A percentile compares a stretch with the other conserved stretches of the same genome.
phyloP scores from a whole-genome alignment of 2,888 invertebrate genomes.

The Heliconius charithonia region DNA sequence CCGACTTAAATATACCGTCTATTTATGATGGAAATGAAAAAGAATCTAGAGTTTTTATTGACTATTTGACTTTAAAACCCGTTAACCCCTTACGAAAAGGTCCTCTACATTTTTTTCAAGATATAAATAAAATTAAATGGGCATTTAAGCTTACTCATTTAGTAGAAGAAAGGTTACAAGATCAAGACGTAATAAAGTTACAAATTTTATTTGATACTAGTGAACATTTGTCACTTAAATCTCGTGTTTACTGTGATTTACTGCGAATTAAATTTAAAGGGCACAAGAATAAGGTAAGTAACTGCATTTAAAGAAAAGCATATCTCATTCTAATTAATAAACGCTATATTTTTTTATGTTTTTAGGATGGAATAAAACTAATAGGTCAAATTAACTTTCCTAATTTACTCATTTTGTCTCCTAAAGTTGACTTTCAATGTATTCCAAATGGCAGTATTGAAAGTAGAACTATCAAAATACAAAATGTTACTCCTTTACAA shows the following conservation, averaged over 20 bases:
- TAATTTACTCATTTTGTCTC: constrained; percentile 83
- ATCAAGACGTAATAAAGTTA: constrained; percentile 75
- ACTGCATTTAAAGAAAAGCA: background rate
- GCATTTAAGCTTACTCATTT: constrained; percentile 70
- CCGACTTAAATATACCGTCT: constrained; percentile 65
- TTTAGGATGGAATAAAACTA: constrained; percentile 86
- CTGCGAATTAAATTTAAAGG: constrained; percentile 74
- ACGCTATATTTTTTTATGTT: constrained; percentile 42
- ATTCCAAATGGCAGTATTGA: constrained; percentile 72
- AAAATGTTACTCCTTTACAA: constrained; percentile 72
- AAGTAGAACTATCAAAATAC: constrained; percentile 72
- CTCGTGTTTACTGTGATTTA: constrained; percentile 69
- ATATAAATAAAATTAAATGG: constrained; percentile 75
- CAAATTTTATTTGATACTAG: constrained; percentile 77
- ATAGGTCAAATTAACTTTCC: constrained; percentile 87
- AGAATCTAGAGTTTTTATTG: constrained; percentile 64
- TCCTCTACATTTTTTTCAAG: constrained; percentile 71
- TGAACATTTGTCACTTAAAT: constrained; percentile 70
- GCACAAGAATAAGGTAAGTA: constrained; percentile 72
- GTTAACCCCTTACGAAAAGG: constrained; percentile 65
- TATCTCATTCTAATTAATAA: background rate
- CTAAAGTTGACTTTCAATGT: constrained; percentile 85
- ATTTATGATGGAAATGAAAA: constrained; percentile 59
- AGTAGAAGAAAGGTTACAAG: constrained; percentile 71
- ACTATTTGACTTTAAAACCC: constrained; percentile 69